Evolutionary conservation across 23 tunicate genomes (phyloP), one percentile per base, ranked within the genome.

Genomic region (Trididemnum nubilum): DNA sequence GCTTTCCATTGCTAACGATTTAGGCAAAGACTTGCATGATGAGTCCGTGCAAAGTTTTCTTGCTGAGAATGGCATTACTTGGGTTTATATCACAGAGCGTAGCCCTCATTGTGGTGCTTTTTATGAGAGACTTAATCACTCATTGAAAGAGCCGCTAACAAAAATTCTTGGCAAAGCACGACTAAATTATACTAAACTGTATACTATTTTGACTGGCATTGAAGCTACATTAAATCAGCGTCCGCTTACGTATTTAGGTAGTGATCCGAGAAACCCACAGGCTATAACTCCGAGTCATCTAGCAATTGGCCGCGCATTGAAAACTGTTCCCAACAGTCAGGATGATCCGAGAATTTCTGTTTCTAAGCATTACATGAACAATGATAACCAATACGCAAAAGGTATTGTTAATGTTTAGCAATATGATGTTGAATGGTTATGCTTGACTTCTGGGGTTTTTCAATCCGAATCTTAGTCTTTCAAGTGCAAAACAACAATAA

Each of bases 231-330:
- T 67, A 33, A 67, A 67, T 33, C 74, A 31, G 25, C 37, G 74
- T 3, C 74, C 74, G 18, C 38, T 67, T 5, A 67, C 74, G 4
- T 67, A 67, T 67, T 67, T 67, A 38, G 74, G 74, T 9, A 67
- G 74, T 33, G 74, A 67, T 67, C 74, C 38, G 7, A 67, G n/a
- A 3, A 67, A 67, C 33, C 37, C 7, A 4, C 74, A 67, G n/a
- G 74, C 74, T 5, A 67, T 67, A 30, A 67, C 38, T 9, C 74
- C 74, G 2, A 67, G 74, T 67, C 74, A 67, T 33, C n/a, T 67
- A 33, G n/a, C 69, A 19, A 63, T 63, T 63, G 69, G 69, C 23
- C 25, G 28, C 7, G 69, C 69, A 4, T 63, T 63, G 57, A 12
- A 18, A 9, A 49, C 57, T 9, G 18, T 49, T 49, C 57, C 57